Conservation (phyloP, 2,888 invertebrate species). For the Sphecodes monilicornis region DNA sequence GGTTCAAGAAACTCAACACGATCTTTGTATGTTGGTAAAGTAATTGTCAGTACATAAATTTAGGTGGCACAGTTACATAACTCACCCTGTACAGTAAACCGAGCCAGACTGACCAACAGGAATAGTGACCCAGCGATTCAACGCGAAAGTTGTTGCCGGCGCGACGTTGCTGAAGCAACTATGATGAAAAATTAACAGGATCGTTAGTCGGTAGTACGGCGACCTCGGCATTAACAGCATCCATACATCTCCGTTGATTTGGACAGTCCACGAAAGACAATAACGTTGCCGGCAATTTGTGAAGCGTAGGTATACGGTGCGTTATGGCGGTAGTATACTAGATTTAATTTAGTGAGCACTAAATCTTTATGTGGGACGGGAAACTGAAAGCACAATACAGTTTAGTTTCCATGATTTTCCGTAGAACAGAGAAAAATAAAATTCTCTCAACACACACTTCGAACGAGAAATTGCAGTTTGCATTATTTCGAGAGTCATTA, state of each 20-base stretch:
- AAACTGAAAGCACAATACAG: not conserved
- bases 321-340: constrained; percentile 30
- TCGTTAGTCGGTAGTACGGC: constrained; percentile 32
- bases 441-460: not conserved
- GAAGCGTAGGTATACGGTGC: constrained; percentile 45
- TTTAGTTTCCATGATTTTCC: not conserved
- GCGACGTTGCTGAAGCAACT: constrained; percentile 17
- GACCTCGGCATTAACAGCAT: constrained; percentile 45
- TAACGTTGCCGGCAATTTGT: constrained; percentile 51
- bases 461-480: constrained; percentile 15
- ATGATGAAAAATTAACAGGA: constrained; percentile 47
- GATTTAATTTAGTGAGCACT: constrained; percentile 59
- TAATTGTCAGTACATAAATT: not conserved
- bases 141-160: constrained; percentile 15
- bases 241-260: constrained; percentile 58
- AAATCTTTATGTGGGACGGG: constrained; percentile 30
- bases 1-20: not conserved
- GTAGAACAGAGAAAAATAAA: not conserved
- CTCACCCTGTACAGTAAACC: not conserved
- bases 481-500: constrained; percentile 36
- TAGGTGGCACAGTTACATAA: not conserved
- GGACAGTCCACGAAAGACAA: constrained; percentile 44
- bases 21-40: not conserved
- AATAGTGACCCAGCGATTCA: not conserved
- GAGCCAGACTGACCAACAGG: not conserved